These are phyloP conservation scores for Zaprionus nigranus DNA, from an alignment of 1,140 invertebrate genomes.

Conservation along the genomic window DNA sequence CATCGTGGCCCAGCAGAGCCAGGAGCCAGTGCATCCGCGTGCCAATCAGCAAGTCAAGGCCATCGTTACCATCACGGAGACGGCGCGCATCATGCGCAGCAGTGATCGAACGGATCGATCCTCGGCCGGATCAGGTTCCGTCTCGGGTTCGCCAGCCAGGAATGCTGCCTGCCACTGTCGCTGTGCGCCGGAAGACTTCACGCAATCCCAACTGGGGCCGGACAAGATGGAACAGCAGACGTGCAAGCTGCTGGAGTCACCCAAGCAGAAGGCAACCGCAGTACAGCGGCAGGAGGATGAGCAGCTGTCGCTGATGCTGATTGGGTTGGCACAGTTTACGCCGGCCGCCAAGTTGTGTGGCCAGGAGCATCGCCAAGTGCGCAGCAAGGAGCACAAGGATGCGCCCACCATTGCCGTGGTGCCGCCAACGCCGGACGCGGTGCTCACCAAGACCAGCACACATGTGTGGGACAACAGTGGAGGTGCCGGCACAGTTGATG, in stretches of 20 bases:
- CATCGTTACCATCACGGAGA: constrained; percentile 67
- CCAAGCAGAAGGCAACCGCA: constrained; percentile 59
- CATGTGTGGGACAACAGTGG: constrained; percentile 80
- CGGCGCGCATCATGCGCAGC: constrained; percentile 63
- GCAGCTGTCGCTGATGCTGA: constrained; percentile 87
- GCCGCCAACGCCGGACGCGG: constrained; percentile 89
- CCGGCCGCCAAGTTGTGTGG: constrained; percentile 87
- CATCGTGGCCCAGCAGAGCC: constrained; percentile 59
- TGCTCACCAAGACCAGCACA: constrained; percentile 78
- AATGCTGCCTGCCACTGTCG: constrained; percentile 76
- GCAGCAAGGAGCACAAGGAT: constrained; percentile 8
- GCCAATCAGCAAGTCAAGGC: constrained; percentile 61
- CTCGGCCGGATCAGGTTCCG: not conserved
- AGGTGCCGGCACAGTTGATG: not conserved
- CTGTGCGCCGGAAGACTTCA: constrained; percentile 77
- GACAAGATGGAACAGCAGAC: constrained; percentile 81
- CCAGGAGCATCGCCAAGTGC: constrained; percentile 23
- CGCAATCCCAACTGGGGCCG: constrained; percentile 64
- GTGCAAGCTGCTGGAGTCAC: constrained; percentile 78
- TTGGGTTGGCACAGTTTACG: constrained; percentile 88
- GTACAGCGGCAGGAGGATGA: constrained; percentile 84
- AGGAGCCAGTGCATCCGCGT: constrained; percentile 53
- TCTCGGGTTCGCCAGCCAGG: constrained; percentile 54
- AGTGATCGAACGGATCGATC: constrained; percentile 33
- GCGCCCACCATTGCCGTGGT: constrained; percentile 90